Percentiles rank a stretch among this genome's conserved stretches.
phyloP scores from a whole-genome alignment of 2,888 invertebrate genomes.

The Trissonchulus sp. region DNA sequence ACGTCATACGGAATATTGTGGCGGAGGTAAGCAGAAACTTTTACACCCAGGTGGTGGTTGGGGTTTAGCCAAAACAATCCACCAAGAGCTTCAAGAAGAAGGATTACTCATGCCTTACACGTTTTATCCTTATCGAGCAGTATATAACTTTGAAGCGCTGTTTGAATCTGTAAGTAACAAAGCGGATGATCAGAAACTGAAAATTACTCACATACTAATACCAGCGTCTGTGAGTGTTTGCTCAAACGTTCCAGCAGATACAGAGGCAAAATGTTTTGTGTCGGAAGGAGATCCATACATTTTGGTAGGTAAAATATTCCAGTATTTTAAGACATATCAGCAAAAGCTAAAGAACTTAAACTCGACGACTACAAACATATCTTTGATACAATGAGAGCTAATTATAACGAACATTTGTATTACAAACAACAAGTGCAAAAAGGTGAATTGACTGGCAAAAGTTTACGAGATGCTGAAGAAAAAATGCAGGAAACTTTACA shows the following conservation, averaged over 20 bases:
- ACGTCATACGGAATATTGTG: too few species aligned
- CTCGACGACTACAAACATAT: not conserved
- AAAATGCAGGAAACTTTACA: too few species aligned
- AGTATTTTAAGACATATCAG: not conserved
- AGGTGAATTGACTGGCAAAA: too few species aligned
- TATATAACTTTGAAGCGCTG: constrained; percentile 2
- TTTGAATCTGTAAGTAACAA: not conserved
- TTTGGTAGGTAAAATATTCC: not conserved
- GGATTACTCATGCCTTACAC: not conserved
- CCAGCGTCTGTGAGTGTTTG: not conserved
- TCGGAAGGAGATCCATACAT: not conserved
- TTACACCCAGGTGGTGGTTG: too few species aligned
- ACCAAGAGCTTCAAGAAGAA: too few species aligned
- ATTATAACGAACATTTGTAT: too few species aligned
- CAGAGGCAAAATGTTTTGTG: not conserved
- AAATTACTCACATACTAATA: not conserved
- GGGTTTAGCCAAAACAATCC: too few species aligned
- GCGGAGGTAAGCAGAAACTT: too few species aligned
- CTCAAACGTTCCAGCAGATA: constrained; percentile 3
- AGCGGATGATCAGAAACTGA: not conserved
- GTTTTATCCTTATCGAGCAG: too few species aligned
- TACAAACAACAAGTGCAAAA: constrained; percentile 1
- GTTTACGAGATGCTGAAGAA: too few species aligned
- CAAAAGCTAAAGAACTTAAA: not conserved
- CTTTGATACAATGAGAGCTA: too few species aligned